These are phyloP conservation scores for Amblyopsis hoosieri DNA, from an alignment of 2,797 vertebrate genomes.

Conservation along the genomic window DNA sequence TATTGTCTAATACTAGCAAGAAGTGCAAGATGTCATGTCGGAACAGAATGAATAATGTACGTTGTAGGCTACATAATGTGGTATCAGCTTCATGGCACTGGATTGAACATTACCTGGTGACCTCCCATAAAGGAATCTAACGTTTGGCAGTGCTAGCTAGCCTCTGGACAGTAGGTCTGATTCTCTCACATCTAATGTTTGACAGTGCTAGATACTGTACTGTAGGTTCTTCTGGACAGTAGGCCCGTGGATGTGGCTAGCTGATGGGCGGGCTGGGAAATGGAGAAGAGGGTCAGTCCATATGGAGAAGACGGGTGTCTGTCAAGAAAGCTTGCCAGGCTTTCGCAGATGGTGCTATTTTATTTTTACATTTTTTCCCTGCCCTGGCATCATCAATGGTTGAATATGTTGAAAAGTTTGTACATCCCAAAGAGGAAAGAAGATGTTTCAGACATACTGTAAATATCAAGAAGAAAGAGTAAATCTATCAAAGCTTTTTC, in stretches of 20 bases:
- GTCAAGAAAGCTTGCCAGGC: conserved; percentile 21
- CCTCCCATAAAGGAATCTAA: neutral
- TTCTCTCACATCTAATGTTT: neutral
- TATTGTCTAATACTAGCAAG: no score
- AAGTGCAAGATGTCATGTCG: no score
- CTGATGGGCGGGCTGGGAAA: neutral
- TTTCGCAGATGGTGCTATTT: conserved; percentile 58
- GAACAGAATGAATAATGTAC: no score
- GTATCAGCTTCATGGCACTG: no score
- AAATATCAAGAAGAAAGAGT: no score
- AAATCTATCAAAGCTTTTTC: no score
- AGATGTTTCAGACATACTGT: no score
- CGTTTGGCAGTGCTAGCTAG: neutral
- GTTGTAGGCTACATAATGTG: no score
- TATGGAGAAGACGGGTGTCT: conserved; percentile 3
- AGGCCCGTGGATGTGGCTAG: neutral
- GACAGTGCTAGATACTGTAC: no score
- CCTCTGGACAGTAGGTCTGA: neutral
- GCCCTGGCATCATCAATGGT: conserved; percentile 51
- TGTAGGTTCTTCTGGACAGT: neutral
- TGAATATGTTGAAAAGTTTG: conserved; percentile 8
- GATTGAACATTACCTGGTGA: no score
- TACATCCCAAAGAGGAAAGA: no score
- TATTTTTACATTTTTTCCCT: conserved; percentile 15
- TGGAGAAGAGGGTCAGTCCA: neutral